Conservation (phyloP, 1,140 invertebrate species). For the Formica selysi region DNA sequence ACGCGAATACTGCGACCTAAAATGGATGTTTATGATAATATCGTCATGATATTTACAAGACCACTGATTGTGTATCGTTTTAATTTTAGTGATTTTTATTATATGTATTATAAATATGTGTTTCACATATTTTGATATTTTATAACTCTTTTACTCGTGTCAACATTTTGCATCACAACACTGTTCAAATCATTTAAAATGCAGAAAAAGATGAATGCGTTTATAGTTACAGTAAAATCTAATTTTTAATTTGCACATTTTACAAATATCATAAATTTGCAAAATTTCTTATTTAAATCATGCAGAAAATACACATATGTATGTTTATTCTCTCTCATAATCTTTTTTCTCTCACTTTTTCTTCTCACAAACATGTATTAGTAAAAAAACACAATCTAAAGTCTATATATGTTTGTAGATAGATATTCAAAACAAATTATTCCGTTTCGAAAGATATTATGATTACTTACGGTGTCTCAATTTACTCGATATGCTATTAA, state of each 20-base stretch:
- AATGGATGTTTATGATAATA: background rate
- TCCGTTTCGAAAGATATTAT: background rate
- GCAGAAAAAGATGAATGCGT: background rate
- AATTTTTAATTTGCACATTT: background rate
- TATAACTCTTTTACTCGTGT: background rate
- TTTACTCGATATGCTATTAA: background rate
- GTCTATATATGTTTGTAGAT: background rate
- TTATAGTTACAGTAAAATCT: background rate
- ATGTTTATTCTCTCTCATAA: background rate
- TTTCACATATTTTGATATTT: background rate
- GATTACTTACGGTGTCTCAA: background rate
- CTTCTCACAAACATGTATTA: background rate
- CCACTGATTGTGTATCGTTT: background rate
- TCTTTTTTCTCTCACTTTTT: too few relatives aligned
- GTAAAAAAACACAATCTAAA: background rate
- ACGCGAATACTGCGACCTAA: background rate
- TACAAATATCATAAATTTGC: background rate
- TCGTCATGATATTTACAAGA: slow-evolving; percentile 10
- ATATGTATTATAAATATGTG: too few relatives aligned
- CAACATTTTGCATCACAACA: background rate
- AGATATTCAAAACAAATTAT: background rate
- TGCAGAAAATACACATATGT: background rate
- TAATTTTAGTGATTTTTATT: background rate
- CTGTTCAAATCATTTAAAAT: background rate
- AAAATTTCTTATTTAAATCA: background rate